Base-by-base conservation (phyloP, 2,113 vertebrate species). In the Actenoides lindsayi region DNA sequence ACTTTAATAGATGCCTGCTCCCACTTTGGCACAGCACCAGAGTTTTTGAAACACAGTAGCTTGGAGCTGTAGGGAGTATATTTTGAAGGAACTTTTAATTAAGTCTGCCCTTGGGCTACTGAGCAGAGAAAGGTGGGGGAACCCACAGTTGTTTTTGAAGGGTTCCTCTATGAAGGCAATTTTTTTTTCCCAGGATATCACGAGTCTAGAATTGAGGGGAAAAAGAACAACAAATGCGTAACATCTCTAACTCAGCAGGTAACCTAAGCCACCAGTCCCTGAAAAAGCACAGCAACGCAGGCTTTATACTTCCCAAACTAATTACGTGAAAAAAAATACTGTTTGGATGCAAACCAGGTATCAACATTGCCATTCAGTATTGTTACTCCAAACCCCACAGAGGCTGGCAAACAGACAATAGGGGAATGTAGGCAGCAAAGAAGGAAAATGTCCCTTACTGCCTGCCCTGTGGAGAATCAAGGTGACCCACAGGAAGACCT, bases 11-110 rank as follows among this genome's bases (percentile, higher is more conserved):
- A 59, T 75, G 90, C 91, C 92, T 94, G 88, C 79, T 96, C 81
- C 77, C 90, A 76, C 87, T 93, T 97, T 97, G 97, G 96, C 97
- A 89, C 56, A 33, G 81, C 92, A 96, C 96, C 95, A 96, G 87
- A 37, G 87, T 54, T 91, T 95, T 96, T 95, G 90, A 96, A 96
- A 94, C 90, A 27, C 95, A 59, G 82, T 68, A 90, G 87, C 92
- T 96, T 62, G 67, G 88, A 96, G 96, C 83, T 3, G 76, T 81
- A 73, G 94, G 96, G 92, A 97, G 96, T 67, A 84, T 90, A 83
- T 96, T 96, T 94, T 95, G 94, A 94, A 95, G 92, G 53, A 95
- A 96, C 82, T 95, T 97, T 96, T 97, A 97, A 97, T 97, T 97
- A 97, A 96, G 51, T 93, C 84, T 96, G 94, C 92, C 96, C 84